Base-by-base conservation (phyloP, 2,888 invertebrate species). In the Diarsia mendica region DNA sequence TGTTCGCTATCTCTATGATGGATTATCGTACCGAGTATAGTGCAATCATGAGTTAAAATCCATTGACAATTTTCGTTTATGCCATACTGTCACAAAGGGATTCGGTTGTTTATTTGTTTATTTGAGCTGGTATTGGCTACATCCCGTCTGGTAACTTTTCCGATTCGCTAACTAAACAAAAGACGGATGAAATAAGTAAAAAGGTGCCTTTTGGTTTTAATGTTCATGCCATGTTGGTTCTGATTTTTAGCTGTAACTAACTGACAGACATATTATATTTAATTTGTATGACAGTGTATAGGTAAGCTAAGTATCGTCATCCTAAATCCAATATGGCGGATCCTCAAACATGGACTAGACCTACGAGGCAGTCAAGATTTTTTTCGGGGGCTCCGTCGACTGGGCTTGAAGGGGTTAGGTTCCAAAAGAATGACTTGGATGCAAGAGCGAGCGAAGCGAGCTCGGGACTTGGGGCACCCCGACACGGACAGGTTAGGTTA, bases 1-100 rank as follows among this genome's bases (percentile, higher is more conserved):
- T 85, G 87, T 85, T 82, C 83, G 84, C 88, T 93, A 93, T 93
- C 94, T 92, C 90, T 85, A 88, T 94, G 93, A 94, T 94, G 91
- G 93, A 94, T 94, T 92, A 92, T 93, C 90, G 83, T 85, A 83
- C 71, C 71, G 87, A 89, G 88, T 89, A 86, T 86, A 88, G 85
- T 85, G 90, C 91, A 91, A 92, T 93, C 91, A 92, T 90, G 87
- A 89, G 85, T 86, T 88, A 87, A 90, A 90, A 91, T 89, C 89
- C 87, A 90, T 88, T 89, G 90, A 88, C 90, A 88, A 90, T 90
- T 79, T 85, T 82, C 85, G 84, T 85, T 65, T 48, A 68, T 63
- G 13, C 20, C 63, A 51, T 64, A 46, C 20, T 10, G 67, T 23
- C 75, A 67, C 46, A 51, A 44, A 20, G 63, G 53, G 63, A 51